Percentiles rank a stretch among this genome's conserved stretches.
phyloP scores from a whole-genome alignment of 2,113 vertebrate species.

The Gopherus evgoodei region DNA sequence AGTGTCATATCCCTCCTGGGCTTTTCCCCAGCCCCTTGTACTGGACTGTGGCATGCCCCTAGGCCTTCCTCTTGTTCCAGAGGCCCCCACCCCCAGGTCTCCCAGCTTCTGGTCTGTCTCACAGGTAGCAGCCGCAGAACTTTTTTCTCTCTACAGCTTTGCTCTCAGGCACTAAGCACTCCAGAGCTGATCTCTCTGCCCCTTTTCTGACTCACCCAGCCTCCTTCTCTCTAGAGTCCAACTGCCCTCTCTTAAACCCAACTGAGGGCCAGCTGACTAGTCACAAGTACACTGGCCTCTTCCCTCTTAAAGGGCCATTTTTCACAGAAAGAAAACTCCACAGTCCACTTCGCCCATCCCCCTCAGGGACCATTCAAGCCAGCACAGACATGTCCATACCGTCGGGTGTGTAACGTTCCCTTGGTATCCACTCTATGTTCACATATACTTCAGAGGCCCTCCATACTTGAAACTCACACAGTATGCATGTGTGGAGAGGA shows the following conservation, averaged over 20 bases:
- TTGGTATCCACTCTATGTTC: neutral
- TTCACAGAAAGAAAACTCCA: neutral
- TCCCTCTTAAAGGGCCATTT: neutral
- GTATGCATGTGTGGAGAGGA: rapidly evolving
- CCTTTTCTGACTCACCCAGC: neutral
- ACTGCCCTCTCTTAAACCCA: neutral
- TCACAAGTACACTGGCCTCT: neutral
- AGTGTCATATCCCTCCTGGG: neutral
- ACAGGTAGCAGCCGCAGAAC: neutral
- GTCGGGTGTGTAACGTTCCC: neutral
- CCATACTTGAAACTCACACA: neutral
- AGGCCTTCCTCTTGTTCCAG: neutral
- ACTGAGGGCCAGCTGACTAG: neutral
- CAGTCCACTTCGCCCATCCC: neutral
- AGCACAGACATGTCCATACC: neutral
- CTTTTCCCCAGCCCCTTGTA: neutral
- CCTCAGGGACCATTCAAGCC: neutral
- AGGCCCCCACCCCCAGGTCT: neutral
- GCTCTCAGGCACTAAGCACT: neutral
- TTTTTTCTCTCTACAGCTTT: neutral
- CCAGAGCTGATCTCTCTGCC: neutral
- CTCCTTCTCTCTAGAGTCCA: neutral
- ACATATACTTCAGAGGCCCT: neutral
- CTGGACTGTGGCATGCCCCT: neutral
- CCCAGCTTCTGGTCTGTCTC: neutral